Base-by-base conservation (phyloP, 2,888 invertebrate species). In the Nymphalis c-album region DNA sequence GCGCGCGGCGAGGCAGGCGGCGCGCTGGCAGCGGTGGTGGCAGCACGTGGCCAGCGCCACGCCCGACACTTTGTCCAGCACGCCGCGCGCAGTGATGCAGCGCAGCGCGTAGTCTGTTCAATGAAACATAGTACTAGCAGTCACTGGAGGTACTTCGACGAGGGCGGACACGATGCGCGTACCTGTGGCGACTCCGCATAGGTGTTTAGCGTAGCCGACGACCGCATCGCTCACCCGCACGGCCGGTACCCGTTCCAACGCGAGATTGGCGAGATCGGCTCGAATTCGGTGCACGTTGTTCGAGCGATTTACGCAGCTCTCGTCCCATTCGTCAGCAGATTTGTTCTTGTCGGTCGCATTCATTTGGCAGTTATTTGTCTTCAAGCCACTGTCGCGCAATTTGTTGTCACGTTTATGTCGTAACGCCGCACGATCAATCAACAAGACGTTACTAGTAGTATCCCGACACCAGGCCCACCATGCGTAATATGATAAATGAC, bases 121-220 rank as follows among this genome's bases (percentile, higher is more conserved):
- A 40, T 4, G 13, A 13, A 40, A 40, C 13, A 10, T 13, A 13
- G 13, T 13, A 40, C 4, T 40, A 40, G 40, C 40, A 13, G 13
- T 13, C 13, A 13, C 40, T 40, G n/a, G 4, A 17, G 5, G 46
- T 7, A 47, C n/a, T 7, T n/a, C 47, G 7, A 47, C 1, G 7
- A 47, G n/a, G 47, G 17, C n/a, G 13, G 40, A 13, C 13, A 1
- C 13, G 7, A n/a, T 47, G 47, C 2, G 53, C 62, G 69, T 80
- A 96, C 96, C 96, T 64, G 97, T 98, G 48, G 98, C 98, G 40
- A 93, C 95, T 0, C 98, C 98, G 86, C 98, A 98, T 51, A 98
- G 93, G 85, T 98, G 98, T 86, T 98, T 98, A 2, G 97, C 96
- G 26, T 97, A 88, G 0, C 95, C 97, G 40, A 97, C 95, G 57